phyloP scores from a whole-genome alignment of 2,797 vertebrate genomes.

The Manis javanica region DNA sequence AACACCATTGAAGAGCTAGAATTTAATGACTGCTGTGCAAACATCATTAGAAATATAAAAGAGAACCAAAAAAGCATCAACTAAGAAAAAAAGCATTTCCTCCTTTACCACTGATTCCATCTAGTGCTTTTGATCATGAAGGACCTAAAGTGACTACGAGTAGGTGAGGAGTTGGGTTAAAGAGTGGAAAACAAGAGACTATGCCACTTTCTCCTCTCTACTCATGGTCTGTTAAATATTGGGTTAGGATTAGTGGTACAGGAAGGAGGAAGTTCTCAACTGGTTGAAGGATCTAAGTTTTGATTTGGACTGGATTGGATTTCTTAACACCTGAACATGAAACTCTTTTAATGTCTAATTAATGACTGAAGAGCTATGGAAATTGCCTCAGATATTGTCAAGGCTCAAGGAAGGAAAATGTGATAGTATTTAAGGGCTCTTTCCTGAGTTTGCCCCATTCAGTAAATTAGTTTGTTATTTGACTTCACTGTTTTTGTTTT shows the following conservation, averaged over 20 bases:
- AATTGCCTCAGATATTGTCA: background rate
- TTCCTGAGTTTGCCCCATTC: background rate
- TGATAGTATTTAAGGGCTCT: background rate
- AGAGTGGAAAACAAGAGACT: background rate
- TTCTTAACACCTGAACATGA: background rate
- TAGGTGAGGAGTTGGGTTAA: background rate
- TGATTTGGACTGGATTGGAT: background rate
- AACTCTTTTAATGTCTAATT: background rate
- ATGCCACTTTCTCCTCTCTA: background rate
- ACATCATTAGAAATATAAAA: background rate
- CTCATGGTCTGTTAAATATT: background rate
- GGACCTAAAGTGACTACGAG: background rate
- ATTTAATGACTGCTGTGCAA: background rate
- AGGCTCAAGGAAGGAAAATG: background rate
- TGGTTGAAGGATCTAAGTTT: background rate
- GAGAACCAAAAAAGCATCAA: background rate
- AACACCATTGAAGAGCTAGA: background rate
- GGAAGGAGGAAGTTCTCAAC: background rate
- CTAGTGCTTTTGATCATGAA: background rate
- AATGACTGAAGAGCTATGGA: background rate
- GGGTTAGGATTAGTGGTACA: background rate
- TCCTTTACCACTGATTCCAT: background rate
- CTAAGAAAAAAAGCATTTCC: background rate
- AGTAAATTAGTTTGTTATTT: background rate
- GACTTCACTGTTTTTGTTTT: slow-evolving; percentile 1